Percentiles rank a stretch among this genome's conserved stretches.
These are phyloP conservation scores for Atrichornis clamosus DNA, from an alignment of 2,113 vertebrate species.

Conservation along the genomic window DNA sequence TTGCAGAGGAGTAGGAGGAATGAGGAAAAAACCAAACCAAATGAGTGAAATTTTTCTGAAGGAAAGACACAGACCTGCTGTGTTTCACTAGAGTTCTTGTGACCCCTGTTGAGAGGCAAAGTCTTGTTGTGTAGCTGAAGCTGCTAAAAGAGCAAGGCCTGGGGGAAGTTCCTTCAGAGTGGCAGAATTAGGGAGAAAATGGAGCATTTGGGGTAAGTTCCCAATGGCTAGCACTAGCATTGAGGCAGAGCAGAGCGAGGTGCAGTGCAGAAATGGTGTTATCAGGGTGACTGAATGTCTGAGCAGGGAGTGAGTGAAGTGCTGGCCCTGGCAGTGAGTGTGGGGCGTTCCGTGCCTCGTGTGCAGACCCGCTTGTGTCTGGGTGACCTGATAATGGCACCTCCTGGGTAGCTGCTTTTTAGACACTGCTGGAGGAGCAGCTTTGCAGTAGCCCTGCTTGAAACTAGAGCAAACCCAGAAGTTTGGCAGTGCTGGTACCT, in stretches of 20 bases:
- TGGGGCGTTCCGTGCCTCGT: background rate
- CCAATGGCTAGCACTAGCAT: background rate
- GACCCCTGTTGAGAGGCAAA: background rate
- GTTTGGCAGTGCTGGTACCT: background rate
- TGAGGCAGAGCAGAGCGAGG: background rate
- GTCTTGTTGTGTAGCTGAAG: background rate
- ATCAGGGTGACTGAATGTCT: background rate
- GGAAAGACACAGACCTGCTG: background rate
- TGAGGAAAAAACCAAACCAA: background rate
- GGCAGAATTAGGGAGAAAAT: background rate
- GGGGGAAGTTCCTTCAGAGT: background rate
- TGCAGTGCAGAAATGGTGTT: background rate
- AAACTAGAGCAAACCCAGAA: background rate
- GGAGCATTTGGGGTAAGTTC: background rate
- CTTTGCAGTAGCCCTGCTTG: background rate
- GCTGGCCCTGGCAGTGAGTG: accelerated
- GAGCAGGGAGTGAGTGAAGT: background rate
- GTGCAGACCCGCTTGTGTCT: background rate
- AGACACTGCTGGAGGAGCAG: background rate
- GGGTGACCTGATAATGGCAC: background rate
- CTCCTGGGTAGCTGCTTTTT: background rate
- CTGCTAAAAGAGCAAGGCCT: background rate
- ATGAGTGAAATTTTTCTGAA: background rate
- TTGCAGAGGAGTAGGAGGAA: background rate
- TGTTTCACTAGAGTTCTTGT: background rate